Base-by-base conservation (phyloP, 2,888 invertebrate genomes). In the Silvanus unidentatus region DNA sequence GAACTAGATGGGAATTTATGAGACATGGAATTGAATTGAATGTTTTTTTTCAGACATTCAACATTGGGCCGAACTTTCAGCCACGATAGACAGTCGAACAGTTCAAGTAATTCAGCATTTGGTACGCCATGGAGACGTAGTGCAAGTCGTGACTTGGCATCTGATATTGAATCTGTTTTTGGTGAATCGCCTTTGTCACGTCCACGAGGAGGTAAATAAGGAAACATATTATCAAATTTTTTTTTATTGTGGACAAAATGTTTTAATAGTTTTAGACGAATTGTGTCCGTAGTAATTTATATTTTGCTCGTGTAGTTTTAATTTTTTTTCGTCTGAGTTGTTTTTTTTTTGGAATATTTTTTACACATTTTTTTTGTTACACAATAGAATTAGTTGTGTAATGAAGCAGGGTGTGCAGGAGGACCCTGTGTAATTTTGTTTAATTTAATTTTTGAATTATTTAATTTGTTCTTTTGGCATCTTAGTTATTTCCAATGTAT, bases 121-220 rank as follows among this genome's bases (percentile, higher is more conserved):
- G 63, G 64, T 12, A 67, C 72, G 6, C 73, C 77, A 32, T 82
- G 85, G 81, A 73, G 81, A 49, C 76, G 80, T 50, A 79, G 79
- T 63, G 74, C 78, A 54, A 78, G 78, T 52, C 79, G 86, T 59
- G 86, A 86, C 66, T 69, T 85, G 65, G 80, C 81, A 62, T 78
- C 81, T 39, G 85, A 86, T 64, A 82, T 84, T 72, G 85, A 86
- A 63, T 82, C 82, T 46, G 82, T 84, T 73, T 84, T 84, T 75
- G 80, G 76, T 65, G 76, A 78, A 59, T 74, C 81, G 56, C 51
- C 77, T 63, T 76, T 78, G 57, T 16, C 47, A 11, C 42, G 41
- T 16, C 85, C 86, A 55, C 76, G 84, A 79, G 85, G 85, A 82
- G 86, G 86, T 86, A 79, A 81, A 49, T 57, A 45, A 39, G 40